Evolutionary conservation across 1,140 invertebrate species (phyloP), one percentile per base, ranked within the genome.

Genomic region (Cotesia typhae): DNA sequence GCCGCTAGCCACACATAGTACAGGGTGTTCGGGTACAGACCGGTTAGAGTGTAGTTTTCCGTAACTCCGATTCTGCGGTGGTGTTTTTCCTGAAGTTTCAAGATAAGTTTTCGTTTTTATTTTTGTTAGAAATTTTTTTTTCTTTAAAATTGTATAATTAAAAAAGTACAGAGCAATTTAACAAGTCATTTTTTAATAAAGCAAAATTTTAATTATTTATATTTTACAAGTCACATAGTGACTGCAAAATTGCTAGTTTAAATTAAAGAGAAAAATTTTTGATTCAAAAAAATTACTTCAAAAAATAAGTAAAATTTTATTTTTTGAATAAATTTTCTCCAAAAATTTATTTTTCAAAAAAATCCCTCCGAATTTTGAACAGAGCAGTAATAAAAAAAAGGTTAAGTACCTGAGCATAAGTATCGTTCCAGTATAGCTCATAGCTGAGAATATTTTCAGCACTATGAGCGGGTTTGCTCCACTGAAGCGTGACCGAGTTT

Each of bases 351-450:
- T 28, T 28, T 2, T 28, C 28, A 28, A 2, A 28, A 28, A 28
- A 28, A 28, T 28, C 28, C 28, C 28, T 28, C 28, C 28, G 28
- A 28, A 2, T 28, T 28, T 28, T 3, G 28, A 28, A 28, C 28
- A 28, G 28, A 28, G 28, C 3, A 28, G 28, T 28, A 3, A 28
- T 28, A 28, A 28, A 28, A 28, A 28, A 28, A 28, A 28, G 57
- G 67, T 51, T 4, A 47, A 53, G 47, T 84, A 95, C 94, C 89
- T 95, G 94, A 7, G 94, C 94, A 79, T 95, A 97, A 28, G 96
- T 98, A 83, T 98, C 96, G 87, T 98, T 98, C 94, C 95, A 98
- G 81, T 98, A 98, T 2, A 99, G 89, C 88, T 97, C 96, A 87
- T 98, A 99, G 79, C 94, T 95, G 55, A 96, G 91, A 82, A 98